Evolutionary conservation across 2,113 vertebrate species (phyloP).

Genomic region (Ptilonorhynchus violaceus): DNA sequence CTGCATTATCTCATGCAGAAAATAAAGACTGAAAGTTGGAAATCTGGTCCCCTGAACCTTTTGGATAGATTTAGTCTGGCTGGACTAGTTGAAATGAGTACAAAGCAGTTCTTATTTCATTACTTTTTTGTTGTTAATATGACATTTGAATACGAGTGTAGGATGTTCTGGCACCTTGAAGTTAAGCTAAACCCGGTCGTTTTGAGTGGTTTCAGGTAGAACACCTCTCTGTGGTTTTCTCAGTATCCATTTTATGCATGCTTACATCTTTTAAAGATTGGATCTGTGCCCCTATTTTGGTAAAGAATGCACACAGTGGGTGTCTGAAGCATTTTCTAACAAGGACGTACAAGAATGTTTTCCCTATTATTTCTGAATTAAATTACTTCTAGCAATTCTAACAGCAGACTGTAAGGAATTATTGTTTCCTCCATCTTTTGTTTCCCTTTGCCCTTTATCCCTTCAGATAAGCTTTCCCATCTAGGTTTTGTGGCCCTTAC

Average conservation of each 20-base stretch:
- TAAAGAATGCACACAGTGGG: not conserved
- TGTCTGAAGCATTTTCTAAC: not conserved
- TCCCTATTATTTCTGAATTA: not conserved
- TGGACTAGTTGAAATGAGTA: not conserved
- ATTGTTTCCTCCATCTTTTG: not conserved
- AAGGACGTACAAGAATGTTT: not conserved
- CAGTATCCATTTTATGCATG: fast-evolving
- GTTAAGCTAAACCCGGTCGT: not conserved
- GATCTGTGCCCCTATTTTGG: not conserved
- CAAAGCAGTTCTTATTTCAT: not conserved
- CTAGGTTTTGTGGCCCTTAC: not conserved
- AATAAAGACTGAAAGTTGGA: not conserved
- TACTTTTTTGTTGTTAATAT: not conserved
- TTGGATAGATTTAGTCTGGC: not conserved
- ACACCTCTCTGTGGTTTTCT: not conserved
- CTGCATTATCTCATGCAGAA: not conserved
- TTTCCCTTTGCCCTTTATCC: not conserved
- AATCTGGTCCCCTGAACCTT: not conserved
- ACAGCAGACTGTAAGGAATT: not conserved
- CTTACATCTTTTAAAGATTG: not conserved
- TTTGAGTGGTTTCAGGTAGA: not conserved
- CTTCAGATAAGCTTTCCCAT: not conserved
- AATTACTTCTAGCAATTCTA: not conserved
- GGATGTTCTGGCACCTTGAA: not conserved
- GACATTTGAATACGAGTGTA: not conserved